Evolutionary conservation across 2,113 vertebrate species (phyloP).

Genomic region (Butorides virescens): DNA sequence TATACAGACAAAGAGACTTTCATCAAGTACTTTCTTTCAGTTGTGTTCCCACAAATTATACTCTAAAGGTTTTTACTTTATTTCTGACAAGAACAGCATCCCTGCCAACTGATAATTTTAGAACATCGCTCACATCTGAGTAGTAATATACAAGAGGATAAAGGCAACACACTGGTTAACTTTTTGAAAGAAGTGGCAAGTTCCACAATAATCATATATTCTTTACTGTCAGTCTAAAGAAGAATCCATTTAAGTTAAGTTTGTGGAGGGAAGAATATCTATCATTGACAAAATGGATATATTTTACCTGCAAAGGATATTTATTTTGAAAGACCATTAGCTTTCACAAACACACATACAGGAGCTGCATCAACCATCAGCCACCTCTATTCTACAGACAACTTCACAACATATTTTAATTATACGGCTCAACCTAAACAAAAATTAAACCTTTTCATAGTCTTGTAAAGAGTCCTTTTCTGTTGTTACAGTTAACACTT

Average conservation of each 20-base stretch:
- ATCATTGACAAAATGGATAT: neutral
- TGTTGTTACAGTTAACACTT: neutral
- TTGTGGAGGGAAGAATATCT: neutral
- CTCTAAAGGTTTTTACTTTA: neutral
- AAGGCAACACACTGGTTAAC: neutral
- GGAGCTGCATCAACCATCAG: neutral
- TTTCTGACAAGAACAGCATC: neutral
- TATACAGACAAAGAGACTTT: neutral
- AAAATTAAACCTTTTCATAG: neutral
- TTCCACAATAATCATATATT: neutral
- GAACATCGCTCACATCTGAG: neutral
- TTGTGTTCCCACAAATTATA: neutral
- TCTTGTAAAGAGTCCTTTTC: neutral
- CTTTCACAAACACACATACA: neutral
- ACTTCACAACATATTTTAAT: neutral
- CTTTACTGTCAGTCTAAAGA: neutral
- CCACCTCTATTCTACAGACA: neutral
- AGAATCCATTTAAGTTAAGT: neutral
- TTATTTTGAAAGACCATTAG: neutral
- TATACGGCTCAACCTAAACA: neutral
- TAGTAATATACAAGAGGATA: neutral
- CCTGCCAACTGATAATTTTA: neutral
- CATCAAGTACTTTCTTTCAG: neutral
- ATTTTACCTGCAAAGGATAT: neutral
- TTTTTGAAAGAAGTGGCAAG: neutral